Conservation (phyloP, 2,888 invertebrate species). For the Apamea monoglypha region DNA sequence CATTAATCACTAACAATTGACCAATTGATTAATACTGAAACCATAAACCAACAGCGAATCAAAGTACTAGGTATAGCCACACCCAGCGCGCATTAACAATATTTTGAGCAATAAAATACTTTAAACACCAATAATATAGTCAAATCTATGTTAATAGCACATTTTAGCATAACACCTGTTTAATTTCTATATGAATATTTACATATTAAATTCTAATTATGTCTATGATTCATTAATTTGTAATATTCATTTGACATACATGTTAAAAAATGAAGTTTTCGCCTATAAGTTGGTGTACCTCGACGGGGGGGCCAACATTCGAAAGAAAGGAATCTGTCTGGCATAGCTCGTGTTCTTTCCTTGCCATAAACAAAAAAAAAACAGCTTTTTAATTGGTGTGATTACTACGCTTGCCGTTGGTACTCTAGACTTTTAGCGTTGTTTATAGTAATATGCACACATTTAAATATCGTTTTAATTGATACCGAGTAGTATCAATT, state of each 20-base stretch:
- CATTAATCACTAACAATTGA: constrained; percentile 38
- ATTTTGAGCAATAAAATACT: constrained; percentile 54
- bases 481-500: constrained; percentile 4
- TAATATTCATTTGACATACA: constrained; percentile 73
- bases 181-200: constrained; percentile 64
- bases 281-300: constrained; percentile 44
- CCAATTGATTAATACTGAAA: constrained; percentile 42
- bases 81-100: constrained; percentile 53
- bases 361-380: constrained; percentile 37
- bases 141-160: constrained; percentile 61
- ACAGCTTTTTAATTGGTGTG: constrained; percentile 40
- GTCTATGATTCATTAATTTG: constrained; percentile 72
- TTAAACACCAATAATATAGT: constrained; percentile 45
- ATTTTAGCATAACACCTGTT: constrained; percentile 69
- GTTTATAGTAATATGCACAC: constrained; percentile 25
- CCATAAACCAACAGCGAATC: constrained; percentile 50
- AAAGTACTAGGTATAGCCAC: constrained; percentile 47
- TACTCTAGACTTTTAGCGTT: constrained; percentile 26
- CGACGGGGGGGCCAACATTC: constrained; percentile 54
- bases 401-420: constrained; percentile 1
- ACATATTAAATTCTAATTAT: constrained; percentile 64
- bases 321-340: constrained; percentile 40
- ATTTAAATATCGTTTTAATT: constrained; percentile 45
- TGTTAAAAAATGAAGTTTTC: constrained; percentile 56
- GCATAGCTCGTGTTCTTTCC: neutral